Evolutionary conservation across 2,113 vertebrate species (phyloP), one percentile per base, ranked within the genome.

Genomic region (Gallinago jamesoni): DNA sequence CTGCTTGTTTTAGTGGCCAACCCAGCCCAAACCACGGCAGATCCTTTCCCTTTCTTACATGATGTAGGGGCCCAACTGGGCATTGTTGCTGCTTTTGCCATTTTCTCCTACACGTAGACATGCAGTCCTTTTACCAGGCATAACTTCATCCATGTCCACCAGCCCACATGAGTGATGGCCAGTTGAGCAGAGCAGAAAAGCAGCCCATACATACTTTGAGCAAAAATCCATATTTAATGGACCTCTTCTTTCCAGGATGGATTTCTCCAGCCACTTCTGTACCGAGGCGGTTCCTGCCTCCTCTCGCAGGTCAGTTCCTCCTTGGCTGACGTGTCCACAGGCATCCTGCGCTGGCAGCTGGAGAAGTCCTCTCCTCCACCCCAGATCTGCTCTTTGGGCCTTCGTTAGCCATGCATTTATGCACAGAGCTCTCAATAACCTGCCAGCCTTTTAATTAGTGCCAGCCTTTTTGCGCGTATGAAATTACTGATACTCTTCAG

Each of bases 291-390:
- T 41, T 84, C 25, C 59, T 80, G 41, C 45, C 39, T 64, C 50
- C 52, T 66, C 41, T 25, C 8, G 2, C 60, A 63, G 67, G 55
- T 83, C 43, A 57, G 47, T 21, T 76, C 28, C 47, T 55, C 50
- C 7, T 1, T 12, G 1, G 0, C 23, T 17, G 74, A 10, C 1
- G 20, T 30, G 55, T 55, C 74, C 0, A 0, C 41, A 62, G 62
- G 35, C 27, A 15, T 53, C 8, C 31, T 0, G 0, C 2, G 6
- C 39, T 0, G 2, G 48, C 30, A 39, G 57, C 45, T 68, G 81
- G 25, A 94, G 55, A 55, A 83, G 48, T 56, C 59, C 56, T 90
- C 35, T 78, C 27, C 59, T 50, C 64, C 39, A 10, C 4, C 57
- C 70, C 57, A 73, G n/a, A 25, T 35, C 43, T 75, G 56, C 33